phyloP scores from a whole-genome alignment of 2,888 invertebrate genomes.

The Hydraecia micacea region DNA sequence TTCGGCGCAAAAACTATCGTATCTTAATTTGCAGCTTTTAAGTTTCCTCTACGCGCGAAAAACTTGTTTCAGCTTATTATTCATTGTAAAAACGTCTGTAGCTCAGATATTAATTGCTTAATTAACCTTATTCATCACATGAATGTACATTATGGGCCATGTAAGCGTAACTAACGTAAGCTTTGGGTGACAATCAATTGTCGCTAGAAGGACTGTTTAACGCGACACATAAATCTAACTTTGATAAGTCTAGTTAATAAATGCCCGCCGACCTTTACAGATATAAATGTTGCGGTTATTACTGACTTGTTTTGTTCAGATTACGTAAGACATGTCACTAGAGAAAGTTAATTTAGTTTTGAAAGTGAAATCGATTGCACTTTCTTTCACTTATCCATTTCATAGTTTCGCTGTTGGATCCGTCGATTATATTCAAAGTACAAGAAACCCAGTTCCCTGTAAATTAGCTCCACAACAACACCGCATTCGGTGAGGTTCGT shows the following conservation, averaged over 20 bases:
- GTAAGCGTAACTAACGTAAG: neutral
- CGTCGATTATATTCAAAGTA: conserved; percentile 71
- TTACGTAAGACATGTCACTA: conserved; percentile 89
- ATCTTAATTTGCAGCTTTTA: conserved; percentile 52
- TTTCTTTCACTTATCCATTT: conserved; percentile 89
- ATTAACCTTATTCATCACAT: conserved; percentile 9
- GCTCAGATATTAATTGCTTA: conserved; percentile 5
- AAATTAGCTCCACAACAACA: conserved; percentile 56
- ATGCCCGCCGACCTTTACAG: conserved; percentile 83
- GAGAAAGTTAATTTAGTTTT: conserved; percentile 91
- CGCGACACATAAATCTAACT: conserved; percentile 41
- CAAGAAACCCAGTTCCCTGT: conserved; percentile 57
- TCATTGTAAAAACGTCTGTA: neutral
- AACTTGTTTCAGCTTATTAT: conserved; percentile 19
- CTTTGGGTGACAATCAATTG: neutral
- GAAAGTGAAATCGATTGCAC: conserved; percentile 90
- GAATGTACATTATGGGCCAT: neutral
- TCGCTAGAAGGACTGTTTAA: neutral
- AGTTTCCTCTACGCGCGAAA: conserved; percentile 40
- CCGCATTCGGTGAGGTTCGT: conserved; percentile 53
- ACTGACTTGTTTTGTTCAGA: conserved; percentile 86
- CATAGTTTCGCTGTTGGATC: conserved; percentile 81
- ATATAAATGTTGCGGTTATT: conserved; percentile 86
- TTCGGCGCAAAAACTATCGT: conserved; percentile 73
- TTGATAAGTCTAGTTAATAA: conserved; percentile 63